Conservation (phyloP, 2,113 vertebrate genomes). For the Sclerurus mexicanus region DNA sequence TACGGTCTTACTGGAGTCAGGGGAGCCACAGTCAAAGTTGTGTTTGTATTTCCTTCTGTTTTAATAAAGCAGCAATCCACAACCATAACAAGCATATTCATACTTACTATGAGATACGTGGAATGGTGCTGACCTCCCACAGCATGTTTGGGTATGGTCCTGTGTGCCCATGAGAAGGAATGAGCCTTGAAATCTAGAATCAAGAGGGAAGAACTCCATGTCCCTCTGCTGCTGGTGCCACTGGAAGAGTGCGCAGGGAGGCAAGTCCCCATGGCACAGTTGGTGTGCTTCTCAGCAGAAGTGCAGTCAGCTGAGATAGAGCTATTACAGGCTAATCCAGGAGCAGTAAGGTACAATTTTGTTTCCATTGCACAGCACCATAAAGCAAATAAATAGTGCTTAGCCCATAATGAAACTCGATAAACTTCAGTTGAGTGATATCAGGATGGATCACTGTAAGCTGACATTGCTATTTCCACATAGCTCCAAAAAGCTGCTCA, state of each 20-base stretch:
- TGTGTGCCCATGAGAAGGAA: rapidly evolving
- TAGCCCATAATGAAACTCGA: not conserved
- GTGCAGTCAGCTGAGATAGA: not conserved
- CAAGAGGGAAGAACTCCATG: not conserved
- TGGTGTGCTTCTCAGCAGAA: not conserved
- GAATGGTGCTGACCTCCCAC: not conserved
- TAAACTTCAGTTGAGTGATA: slow-evolving; percentile 8
- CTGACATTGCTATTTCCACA: not conserved
- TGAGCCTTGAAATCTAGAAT: not conserved
- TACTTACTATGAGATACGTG: not conserved
- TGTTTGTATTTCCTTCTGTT: not conserved
- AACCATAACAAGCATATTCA: not conserved
- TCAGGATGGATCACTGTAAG: slow-evolving; percentile 12
- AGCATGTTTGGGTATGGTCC: not conserved
- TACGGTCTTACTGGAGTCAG: not conserved
- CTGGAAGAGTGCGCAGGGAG: rapidly evolving
- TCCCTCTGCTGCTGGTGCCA: not conserved
- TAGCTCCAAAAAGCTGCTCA: not conserved
- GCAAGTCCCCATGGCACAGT: not conserved
- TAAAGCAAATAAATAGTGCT: slow-evolving; percentile 1
- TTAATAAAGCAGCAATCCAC: not conserved
- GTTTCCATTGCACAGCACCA: not conserved
- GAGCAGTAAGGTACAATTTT: not conserved
- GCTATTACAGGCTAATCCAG: not conserved
- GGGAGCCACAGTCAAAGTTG: not conserved